Evolutionary conservation across 1,140 invertebrate species (phyloP).

Genomic region (Microplitis demolitor): DNA sequence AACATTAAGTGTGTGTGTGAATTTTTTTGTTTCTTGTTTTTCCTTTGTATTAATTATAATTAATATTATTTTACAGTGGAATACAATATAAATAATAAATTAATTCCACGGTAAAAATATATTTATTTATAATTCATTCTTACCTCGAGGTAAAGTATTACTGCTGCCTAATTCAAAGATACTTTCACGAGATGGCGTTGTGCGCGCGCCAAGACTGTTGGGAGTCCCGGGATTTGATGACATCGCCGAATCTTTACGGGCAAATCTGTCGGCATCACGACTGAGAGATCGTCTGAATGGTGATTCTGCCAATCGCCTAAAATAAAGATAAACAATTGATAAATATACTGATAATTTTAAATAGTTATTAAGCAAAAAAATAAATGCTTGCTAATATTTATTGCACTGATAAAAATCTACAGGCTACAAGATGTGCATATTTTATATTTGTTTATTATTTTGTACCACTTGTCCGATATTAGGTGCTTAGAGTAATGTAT

Average conservation of each 20-base stretch:
- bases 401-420: no score
- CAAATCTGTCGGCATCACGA: constrained; percentile 50
- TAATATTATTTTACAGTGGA: background rate
- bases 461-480: background rate
- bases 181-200: constrained; percentile 47
- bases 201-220: constrained; percentile 39
- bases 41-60: background rate
- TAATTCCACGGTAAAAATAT: constrained; percentile 35
- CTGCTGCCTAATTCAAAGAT: constrained; percentile 52
- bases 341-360: background rate
- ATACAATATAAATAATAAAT: background rate
- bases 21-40: constrained; percentile 26
- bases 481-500: background rate
- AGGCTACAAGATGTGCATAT: background rate
- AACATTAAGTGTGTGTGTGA: constrained; percentile 38
- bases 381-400: background rate
- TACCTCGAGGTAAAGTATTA: constrained; percentile 69
- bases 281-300: constrained; percentile 53
- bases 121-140: constrained; percentile 41
- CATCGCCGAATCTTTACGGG: constrained; percentile 42
- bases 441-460: background rate
- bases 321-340: constrained; percentile 14
- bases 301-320: constrained; percentile 52
- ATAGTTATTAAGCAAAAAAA: background rate
- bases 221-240: constrained; percentile 40